Conservation (phyloP, 1,140 invertebrate species). For the Drosophila arawakana region DNA sequence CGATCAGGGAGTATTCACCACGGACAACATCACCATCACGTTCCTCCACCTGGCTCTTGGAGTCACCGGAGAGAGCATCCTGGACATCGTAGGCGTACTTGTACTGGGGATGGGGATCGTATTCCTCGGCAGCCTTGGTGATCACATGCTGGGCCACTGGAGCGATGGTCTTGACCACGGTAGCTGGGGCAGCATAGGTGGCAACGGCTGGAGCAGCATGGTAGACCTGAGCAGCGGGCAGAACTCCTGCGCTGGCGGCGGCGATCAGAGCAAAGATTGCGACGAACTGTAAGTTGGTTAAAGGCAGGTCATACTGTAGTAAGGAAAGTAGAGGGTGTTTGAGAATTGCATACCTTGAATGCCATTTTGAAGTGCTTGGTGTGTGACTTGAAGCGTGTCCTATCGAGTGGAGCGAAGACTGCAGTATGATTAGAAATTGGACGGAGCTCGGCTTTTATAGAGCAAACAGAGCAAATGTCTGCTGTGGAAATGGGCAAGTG, state of each 20-base stretch:
- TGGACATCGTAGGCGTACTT: constrained; percentile 89
- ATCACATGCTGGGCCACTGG: constrained; percentile 59
- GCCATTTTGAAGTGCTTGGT: constrained; percentile 54
- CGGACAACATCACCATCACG: constrained; percentile 87
- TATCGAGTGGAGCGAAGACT: constrained; percentile 28
- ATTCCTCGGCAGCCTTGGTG: constrained; percentile 68
- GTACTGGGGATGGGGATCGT: constrained; percentile 84
- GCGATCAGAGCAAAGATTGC: constrained; percentile 76
- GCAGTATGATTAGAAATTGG: constrained; percentile 44
- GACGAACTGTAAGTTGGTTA: constrained; percentile 45
- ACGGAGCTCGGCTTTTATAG: constrained; percentile 38
- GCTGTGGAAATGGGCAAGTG: constrained; percentile 36
- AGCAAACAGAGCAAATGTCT: constrained; percentile 9
- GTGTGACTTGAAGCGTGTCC: constrained; percentile 40
- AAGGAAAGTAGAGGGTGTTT: neutral
- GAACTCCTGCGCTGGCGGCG: constrained; percentile 65
- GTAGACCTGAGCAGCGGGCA: constrained; percentile 69
- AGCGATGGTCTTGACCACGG: constrained; percentile 53
- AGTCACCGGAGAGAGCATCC: constrained; percentile 89
- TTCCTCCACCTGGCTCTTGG: constrained; percentile 87
- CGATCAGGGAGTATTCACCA: constrained; percentile 87
- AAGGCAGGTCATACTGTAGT: constrained; percentile 6
- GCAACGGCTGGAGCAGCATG: constrained; percentile 58
- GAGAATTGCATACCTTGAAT: constrained; percentile 63
- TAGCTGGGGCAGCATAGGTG: constrained; percentile 52